These are phyloP conservation scores for Coptodon rendalli DNA, from an alignment of 2,113 vertebrate genomes.

Conservation along the genomic window DNA sequence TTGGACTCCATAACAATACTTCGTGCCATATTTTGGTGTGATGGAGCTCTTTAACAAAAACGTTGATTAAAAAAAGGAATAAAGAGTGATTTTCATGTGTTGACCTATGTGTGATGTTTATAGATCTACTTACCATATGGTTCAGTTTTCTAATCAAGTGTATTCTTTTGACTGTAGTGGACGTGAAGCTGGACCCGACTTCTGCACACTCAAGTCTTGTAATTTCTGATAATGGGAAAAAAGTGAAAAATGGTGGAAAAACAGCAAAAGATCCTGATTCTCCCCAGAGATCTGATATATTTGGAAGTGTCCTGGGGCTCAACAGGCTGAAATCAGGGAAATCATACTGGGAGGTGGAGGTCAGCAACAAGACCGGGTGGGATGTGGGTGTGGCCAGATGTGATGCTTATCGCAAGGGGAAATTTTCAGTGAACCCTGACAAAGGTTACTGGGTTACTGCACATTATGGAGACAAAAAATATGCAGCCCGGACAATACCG, in stretches of 20 bases:
- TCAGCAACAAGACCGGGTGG: conserved; percentile 54
- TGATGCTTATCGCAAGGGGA: conserved; percentile 38
- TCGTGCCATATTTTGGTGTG: not conserved
- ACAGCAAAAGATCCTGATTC: not conserved
- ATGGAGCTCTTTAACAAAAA: not conserved
- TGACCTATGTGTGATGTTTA: not conserved
- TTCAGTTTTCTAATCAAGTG: not conserved
- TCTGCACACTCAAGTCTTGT: conserved; percentile 41
- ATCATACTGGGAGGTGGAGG: conserved; percentile 68
- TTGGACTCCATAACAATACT: not conserved
- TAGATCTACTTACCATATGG: not conserved
- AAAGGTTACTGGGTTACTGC: conserved; percentile 62
- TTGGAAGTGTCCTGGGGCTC: conserved; percentile 43
- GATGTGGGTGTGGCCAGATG: conserved; percentile 56
- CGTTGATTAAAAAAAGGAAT: rapidly evolving
- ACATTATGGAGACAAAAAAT: conserved; percentile 2
- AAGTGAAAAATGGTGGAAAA: conserved; percentile 27
- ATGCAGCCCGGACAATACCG: conserved; percentile 20
- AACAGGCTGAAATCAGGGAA: conserved; percentile 29
- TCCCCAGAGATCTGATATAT: conserved; percentile 22
- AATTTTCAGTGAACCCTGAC: conserved; percentile 20
- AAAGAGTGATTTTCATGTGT: not conserved
- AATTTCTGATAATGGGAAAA: conserved; percentile 41
- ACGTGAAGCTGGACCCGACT: conserved; percentile 50
- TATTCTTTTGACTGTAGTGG: conserved; percentile 30